phyloP scores from a whole-genome alignment of 2,888 invertebrate genomes.

The Drosophila suboccidentalis region DNA sequence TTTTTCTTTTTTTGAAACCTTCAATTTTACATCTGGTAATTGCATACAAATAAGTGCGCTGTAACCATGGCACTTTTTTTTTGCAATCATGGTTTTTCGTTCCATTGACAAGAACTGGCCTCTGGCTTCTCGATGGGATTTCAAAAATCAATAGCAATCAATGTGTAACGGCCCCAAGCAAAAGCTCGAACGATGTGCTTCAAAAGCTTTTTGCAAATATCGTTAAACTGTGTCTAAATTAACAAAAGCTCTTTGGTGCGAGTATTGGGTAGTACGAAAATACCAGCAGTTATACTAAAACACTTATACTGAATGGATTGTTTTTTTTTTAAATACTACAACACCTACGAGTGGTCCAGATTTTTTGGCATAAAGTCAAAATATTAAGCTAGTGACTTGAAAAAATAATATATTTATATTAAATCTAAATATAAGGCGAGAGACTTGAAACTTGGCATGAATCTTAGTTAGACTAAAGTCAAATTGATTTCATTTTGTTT shows the following conservation, averaged over 20 bases:
- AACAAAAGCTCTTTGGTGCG: constrained; percentile 16
- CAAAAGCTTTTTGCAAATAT: constrained; percentile 41
- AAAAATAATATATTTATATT: no score
- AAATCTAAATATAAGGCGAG: no score
- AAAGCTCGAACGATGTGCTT: constrained; percentile 7
- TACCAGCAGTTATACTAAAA: background rate
- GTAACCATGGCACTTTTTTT: constrained; percentile 39
- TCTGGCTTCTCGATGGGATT: constrained; percentile 9
- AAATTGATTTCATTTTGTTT: no score
- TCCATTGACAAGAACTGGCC: constrained; percentile 21
- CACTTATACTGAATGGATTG: no score
- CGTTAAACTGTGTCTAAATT: constrained; percentile 28
- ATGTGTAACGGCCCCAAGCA: constrained; percentile 17
- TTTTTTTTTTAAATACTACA: no score
- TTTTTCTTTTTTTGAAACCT: background rate
- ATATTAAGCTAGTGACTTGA: no score
- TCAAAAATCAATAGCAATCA: constrained; percentile 44
- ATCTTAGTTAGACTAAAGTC: no score
- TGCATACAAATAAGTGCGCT: background rate
- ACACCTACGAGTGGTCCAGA: no score
- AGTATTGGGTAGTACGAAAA: background rate
- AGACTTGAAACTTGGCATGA: no score
- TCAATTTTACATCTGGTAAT: background rate
- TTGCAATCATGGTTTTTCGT: constrained; percentile 11
- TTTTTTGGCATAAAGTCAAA: no score